Conservation (phyloP, 2,113 vertebrate genomes). For the Bubo scandiacus region DNA sequence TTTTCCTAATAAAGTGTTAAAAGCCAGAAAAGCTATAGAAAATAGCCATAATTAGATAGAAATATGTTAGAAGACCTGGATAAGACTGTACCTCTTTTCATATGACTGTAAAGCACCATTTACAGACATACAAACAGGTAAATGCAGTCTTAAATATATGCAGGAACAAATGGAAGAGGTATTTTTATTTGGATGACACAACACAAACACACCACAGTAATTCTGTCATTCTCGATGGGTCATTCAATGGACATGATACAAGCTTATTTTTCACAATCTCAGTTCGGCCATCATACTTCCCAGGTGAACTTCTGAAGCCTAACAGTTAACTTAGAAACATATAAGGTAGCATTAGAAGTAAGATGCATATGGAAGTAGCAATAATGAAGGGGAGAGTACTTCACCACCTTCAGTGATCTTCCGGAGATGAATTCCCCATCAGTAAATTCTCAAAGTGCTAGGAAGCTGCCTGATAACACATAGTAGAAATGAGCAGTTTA, state of each 20-base stretch:
- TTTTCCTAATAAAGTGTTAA: constrained; percentile 2
- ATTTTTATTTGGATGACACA: background rate
- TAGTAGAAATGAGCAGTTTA: too few relatives aligned
- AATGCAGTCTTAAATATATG: background rate
- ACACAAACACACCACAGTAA: background rate
- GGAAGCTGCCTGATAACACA: too few relatives aligned
- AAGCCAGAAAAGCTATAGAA: background rate
- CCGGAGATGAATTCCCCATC: too few relatives aligned
- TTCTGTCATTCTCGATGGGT: background rate
- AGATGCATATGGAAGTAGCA: too few relatives aligned
- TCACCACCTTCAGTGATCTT: too few relatives aligned
- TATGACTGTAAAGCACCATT: background rate
- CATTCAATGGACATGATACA: background rate
- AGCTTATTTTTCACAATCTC: too few relatives aligned
- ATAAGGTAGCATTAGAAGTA: too few relatives aligned
- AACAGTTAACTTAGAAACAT: too few relatives aligned
- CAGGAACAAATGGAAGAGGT: background rate
- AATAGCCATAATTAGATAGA: background rate
- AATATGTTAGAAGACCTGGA: background rate
- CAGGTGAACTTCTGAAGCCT: too few relatives aligned
- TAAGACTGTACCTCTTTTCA: background rate
- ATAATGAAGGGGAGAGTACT: too few relatives aligned
- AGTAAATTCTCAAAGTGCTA: too few relatives aligned
- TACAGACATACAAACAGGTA: background rate
- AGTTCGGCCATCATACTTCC: too few relatives aligned